Evolutionary conservation across 2,113 vertebrate genomes (phyloP).

Genomic region (Hepsetus odoe): DNA sequence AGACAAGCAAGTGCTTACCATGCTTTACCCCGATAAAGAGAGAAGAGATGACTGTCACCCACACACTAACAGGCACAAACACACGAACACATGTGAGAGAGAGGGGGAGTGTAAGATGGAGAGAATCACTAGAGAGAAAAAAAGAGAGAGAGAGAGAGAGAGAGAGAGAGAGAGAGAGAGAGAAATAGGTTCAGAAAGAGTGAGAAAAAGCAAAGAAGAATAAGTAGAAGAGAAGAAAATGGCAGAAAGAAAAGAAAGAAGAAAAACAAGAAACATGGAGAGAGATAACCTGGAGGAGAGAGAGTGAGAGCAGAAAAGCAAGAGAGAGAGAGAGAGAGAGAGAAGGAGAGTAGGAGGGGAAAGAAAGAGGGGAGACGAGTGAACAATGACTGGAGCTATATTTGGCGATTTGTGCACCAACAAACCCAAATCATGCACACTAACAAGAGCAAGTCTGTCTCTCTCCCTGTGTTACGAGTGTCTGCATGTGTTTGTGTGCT

Average conservation of each 20-base stretch:
- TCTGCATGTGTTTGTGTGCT: neutral
- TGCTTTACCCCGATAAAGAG: slow-evolving; percentile 34
- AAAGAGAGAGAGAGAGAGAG: slow-evolving; percentile 2
- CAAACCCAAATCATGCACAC: neutral
- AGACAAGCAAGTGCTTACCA: slow-evolving; percentile 46
- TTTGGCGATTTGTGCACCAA: slow-evolving; percentile 14
- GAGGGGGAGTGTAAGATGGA: too few species aligned
- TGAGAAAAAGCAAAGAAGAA: neutral
- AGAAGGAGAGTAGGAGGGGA: neutral
- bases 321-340: slow-evolving; percentile 10
- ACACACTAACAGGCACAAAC: slow-evolving; percentile 27
- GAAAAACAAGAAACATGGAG: too few species aligned
- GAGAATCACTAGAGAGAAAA: neutral
- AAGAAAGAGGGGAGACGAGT: slow-evolving; percentile 9
- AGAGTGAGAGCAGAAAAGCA: neutral
- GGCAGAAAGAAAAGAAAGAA: neutral
- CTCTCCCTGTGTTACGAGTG: neutral
- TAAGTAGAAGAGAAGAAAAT: neutral
- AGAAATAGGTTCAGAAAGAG: too few species aligned
- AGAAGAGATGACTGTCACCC: slow-evolving; percentile 27
- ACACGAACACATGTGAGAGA: slow-evolving; percentile 11
- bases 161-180: neutral
- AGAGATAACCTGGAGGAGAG: too few species aligned
- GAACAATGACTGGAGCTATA: slow-evolving; percentile 19
- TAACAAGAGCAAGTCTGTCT: neutral